phyloP scores from a whole-genome alignment of 2,888 invertebrate species.

The Macrophya alboannulata region DNA sequence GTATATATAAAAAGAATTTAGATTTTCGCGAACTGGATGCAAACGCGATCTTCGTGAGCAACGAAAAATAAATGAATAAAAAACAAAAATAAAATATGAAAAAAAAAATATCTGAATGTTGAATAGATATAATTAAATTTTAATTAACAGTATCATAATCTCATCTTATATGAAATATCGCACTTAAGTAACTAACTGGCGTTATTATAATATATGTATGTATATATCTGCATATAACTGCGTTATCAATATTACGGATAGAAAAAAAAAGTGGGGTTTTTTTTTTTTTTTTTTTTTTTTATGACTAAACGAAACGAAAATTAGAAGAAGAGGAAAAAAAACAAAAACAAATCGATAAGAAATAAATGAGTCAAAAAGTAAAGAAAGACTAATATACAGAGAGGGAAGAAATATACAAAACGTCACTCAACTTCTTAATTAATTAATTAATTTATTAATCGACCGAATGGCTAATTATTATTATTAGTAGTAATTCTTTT shows the following conservation, averaged over 20 bases:
- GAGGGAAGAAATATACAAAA: neutral
- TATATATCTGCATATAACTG: neutral
- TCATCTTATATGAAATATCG: slow-evolving; percentile 5
- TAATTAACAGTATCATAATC: slow-evolving; percentile 12
- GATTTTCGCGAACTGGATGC: neutral
- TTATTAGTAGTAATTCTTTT: slow-evolving; percentile 14
- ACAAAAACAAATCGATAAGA: neutral
- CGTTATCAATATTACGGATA: neutral
- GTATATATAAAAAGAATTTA: neutral
- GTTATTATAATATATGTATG: too few species aligned
- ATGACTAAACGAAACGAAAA: neutral
- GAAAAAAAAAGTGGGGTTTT: too few species aligned
- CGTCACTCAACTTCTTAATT: neutral
- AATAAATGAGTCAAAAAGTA: neutral
- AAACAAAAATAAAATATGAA: neutral
- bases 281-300: too few species aligned
- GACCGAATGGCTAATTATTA: neutral
- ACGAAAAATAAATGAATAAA: neutral
- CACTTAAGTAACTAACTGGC: neutral
- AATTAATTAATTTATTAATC: neutral
- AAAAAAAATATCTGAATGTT: neutral
- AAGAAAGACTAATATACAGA: neutral
- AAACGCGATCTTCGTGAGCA: too few species aligned
- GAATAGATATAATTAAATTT: slow-evolving; percentile 9
- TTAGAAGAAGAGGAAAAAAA: neutral